Percentiles rank a stretch among this genome's conserved stretches.
These are phyloP conservation scores for Oncorhynchus keta DNA, from an alignment of 2,113 vertebrate genomes.

Conservation along the genomic window DNA sequence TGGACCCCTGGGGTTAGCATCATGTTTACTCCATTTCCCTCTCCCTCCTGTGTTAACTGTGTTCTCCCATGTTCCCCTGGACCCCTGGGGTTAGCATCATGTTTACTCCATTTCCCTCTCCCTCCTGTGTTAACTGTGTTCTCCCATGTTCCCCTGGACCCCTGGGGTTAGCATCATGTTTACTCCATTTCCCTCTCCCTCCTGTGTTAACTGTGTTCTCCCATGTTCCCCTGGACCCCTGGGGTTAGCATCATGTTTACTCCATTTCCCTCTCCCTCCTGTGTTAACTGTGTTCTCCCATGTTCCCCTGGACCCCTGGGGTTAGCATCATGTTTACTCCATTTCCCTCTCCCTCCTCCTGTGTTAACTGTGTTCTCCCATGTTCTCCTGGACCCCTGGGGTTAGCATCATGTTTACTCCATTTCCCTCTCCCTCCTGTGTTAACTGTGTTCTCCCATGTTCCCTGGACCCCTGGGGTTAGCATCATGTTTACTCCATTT, in stretches of 20 bases:
- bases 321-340: constrained; percentile 37
- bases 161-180: constrained; percentile 44
- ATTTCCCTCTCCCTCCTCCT: not conserved
- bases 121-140: too few relatives aligned
- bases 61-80: constrained; percentile 21
- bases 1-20: constrained; percentile 40
- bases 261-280: not conserved
- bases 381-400: constrained; percentile 33
- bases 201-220: constrained; percentile 24
- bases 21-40: constrained; percentile 23
- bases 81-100: constrained; percentile 44
- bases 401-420: constrained; percentile 37
- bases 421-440: not conserved
- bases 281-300: constrained; percentile 13
- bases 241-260: constrained; percentile 45
- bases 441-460: constrained; percentile 16
- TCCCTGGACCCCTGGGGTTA: constrained; percentile 35
- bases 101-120: constrained; percentile 47
- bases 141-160: constrained; percentile 8
- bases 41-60: constrained; percentile 14
- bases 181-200: not conserved
- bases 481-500: constrained; percentile 33
- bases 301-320: constrained; percentile 30
- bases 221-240: constrained; percentile 21
- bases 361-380: constrained; percentile 27